phyloP scores from a whole-genome alignment of 2,113 vertebrate genomes.

The Gopherus flavomarginatus region DNA sequence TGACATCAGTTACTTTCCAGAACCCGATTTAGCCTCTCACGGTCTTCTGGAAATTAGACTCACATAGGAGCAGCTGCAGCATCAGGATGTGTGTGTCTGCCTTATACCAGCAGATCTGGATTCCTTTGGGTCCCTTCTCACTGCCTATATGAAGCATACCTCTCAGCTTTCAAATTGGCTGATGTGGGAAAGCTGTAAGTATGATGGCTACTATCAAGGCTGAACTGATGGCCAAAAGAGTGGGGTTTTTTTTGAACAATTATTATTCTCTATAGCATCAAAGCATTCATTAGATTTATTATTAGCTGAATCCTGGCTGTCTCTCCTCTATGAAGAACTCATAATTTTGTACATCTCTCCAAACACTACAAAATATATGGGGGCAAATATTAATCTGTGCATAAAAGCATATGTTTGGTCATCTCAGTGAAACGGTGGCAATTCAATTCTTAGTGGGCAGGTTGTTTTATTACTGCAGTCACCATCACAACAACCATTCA shows the following conservation, averaged over 20 bases:
- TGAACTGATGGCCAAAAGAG: background rate
- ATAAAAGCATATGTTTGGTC: background rate
- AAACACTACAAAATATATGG: background rate
- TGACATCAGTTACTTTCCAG: background rate
- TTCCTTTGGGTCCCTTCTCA: background rate
- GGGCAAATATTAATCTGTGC: background rate
- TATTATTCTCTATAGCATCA: background rate
- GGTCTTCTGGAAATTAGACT: background rate
- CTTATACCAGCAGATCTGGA: background rate
- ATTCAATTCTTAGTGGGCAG: background rate
- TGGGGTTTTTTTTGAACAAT: background rate
- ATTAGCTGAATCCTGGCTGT: background rate
- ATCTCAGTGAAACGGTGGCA: background rate
- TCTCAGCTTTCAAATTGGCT: background rate
- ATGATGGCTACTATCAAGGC: background rate
- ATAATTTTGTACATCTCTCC: background rate
- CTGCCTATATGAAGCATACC: background rate
- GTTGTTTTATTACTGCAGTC: background rate
- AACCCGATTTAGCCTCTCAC: background rate
- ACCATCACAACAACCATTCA: background rate
- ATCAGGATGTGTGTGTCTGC: background rate
- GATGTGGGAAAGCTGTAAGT: background rate
- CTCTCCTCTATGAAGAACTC: background rate
- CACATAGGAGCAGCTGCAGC: background rate
- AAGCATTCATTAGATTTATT: background rate